Evolutionary conservation across 2,113 vertebrate species (phyloP), one percentile per base, ranked within the genome.

Genomic region (Atrichornis clamosus): DNA sequence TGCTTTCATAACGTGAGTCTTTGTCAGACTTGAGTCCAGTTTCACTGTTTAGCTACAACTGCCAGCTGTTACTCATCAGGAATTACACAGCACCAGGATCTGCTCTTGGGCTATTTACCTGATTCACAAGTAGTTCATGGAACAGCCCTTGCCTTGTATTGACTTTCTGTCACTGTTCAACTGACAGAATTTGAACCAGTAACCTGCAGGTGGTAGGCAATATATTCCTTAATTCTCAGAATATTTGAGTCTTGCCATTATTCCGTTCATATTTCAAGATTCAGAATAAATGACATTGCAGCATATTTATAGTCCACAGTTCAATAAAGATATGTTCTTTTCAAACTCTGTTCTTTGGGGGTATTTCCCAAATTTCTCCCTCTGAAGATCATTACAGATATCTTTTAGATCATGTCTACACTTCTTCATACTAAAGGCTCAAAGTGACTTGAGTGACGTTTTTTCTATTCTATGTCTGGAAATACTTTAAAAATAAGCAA

Each of bases 11-110:
- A 21, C 17, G 3, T 1, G 16, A 65, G 52, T 60, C 68, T 67
- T 47, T 84, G 64, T 67, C 18, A 56, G 33, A 59, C 26, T 47
- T 41, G 41, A 50, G 64, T 22, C 80, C 52, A 28, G 44, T n/a
- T 63, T 6, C 7, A 17, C 37, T 39, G 5, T 46, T 94, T 76
- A 64, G 27, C 47, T 93, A 5, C 37, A 44, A 9, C 30, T 49
- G 35, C 33, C 79, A 92, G 90, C 90, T 96, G 90, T 86, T 95
- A 60, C 42, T 92, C 83, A 72, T 92, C 83, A 90, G 85, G 76
- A 90, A 15, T 47, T 78, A 11, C 19, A 6, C 37, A 44, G 13
- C 28, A 79, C 42, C 14, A 50, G 62, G 15, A 33, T 60, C 33
- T 82, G 30, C 50, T 85, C 39, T 62, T 59, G 74, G 37, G 28